Evolutionary conservation across 2,888 invertebrate species (phyloP), one percentile per base, ranked within the genome.

Genomic region (Dione juno): DNA sequence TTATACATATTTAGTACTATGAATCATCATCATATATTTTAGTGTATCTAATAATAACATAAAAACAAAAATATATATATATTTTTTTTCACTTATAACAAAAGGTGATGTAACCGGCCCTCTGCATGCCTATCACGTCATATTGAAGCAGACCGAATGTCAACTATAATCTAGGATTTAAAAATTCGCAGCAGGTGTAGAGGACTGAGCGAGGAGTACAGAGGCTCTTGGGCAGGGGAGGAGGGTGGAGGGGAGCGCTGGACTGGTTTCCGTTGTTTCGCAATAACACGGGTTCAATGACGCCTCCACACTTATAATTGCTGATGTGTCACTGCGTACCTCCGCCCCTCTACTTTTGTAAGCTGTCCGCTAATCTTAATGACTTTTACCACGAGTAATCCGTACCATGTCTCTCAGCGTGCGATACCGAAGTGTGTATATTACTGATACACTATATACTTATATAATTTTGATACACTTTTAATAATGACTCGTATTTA

Each of bases 211-310:
- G 74, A 74, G 71, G 73, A 67, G 73, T 77, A 75, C 77, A 71
- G 75, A 70, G 80, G 71, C 77, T 69, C 73, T 75, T 67, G 78
- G 75, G 71, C 74, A 68, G 77, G 75, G 75, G 75, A 74, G 75
- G 74, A 75, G 72, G 74, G 78, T 75, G 76, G 76, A 75, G 76
- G 76, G 76, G 76, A 76, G 77, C 79, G 79, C 83, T 89, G 90
- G 88, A 90, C 92, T 90, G 89, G 92, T 92, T 92, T 93, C 92
- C 92, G 92, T 92, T 93, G 92, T 92, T 92, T 93, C 90, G 92
- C 92, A 92, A 93, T 91, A 90, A 88, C 87, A 81, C 81, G 89
- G 85, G 92, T 91, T 93, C 92, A 93, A 87, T 91, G 92, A 91
- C 92, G 90, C 89, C 88, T 87, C 80, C 80, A 80, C 83, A 84